Conservation (phyloP, 2,113 vertebrate genomes). For the Bubo bubo region DNA sequence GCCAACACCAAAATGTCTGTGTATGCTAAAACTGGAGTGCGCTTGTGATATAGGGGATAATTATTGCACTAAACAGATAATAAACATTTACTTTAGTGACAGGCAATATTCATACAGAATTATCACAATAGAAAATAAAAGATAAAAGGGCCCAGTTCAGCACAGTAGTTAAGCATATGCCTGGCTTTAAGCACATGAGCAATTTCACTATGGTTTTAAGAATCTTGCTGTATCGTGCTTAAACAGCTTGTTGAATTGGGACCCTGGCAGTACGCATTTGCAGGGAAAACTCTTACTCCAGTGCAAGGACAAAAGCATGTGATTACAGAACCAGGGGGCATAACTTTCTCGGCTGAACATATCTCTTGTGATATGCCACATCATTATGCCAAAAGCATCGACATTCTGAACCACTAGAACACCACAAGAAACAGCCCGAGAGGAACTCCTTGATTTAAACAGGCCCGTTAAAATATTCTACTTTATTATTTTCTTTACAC, state of each 20-base stretch:
- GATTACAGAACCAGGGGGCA: neutral
- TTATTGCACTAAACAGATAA: slow-evolving; percentile 50
- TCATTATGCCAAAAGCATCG: neutral
- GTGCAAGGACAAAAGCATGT: neutral
- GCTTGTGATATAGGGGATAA: slow-evolving; percentile 56
- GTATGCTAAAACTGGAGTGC: slow-evolving; percentile 67
- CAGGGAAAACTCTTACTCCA: neutral
- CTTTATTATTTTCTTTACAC: neutral
- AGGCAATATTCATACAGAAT: slow-evolving; percentile 71
- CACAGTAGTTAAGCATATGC: slow-evolving; percentile 23
- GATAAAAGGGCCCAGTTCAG: slow-evolving; percentile 2
- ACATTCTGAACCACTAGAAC: neutral
- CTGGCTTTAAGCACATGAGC: slow-evolving; percentile 39
- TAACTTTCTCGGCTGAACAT: neutral
- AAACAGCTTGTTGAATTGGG: neutral
- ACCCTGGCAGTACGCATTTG: neutral
- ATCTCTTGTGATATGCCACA: slow-evolving; percentile 17
- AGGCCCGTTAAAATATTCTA: neutral
- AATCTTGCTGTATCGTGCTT: neutral
- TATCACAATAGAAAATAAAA: slow-evolving; percentile 60
- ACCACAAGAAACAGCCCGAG: neutral
- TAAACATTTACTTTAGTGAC: slow-evolving; percentile 65
- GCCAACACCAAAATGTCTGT: slow-evolving; percentile 70
- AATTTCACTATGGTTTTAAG: neutral
- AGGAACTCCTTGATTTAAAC: slow-evolving; percentile 2